phyloP scores from a whole-genome alignment of 2,888 invertebrate genomes.

The Lamellibrachia columna region DNA sequence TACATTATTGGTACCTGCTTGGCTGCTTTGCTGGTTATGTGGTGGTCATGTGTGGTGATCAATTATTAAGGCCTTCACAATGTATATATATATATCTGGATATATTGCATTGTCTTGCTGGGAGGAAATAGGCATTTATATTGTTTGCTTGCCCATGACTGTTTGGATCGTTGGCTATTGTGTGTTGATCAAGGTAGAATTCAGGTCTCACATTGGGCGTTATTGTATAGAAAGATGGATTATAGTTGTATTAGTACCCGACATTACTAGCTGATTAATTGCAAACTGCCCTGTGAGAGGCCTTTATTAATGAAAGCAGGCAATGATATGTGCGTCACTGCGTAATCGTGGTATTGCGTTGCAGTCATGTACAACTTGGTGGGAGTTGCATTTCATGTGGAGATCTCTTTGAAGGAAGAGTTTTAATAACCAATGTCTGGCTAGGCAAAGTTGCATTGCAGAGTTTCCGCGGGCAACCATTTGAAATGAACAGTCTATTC shows the following conservation, averaged over 20 bases:
- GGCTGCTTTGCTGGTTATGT: too few species aligned
- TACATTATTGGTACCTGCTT: neutral
- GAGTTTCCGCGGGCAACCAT: neutral
- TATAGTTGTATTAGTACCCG: neutral
- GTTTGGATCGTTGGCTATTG: neutral
- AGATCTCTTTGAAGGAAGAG: too few species aligned
- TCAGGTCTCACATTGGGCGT: neutral
- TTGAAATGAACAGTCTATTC: neutral
- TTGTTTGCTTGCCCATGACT: neutral
- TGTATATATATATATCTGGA: neutral
- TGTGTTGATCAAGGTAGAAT: neutral
- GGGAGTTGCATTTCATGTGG: neutral
- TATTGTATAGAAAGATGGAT: constrained; percentile 5
- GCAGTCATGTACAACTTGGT: neutral
- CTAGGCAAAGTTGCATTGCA: neutral
- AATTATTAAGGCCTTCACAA: neutral
- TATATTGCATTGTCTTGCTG: neutral
- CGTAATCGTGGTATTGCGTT: neutral
- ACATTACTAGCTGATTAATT: constrained; percentile 12
- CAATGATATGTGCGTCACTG: neutral
- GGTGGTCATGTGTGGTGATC: neutral
- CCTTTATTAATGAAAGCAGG: neutral
- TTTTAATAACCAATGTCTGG: neutral
- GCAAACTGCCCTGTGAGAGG: neutral
- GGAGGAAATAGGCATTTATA: neutral